phyloP scores from a whole-genome alignment of 2,888 invertebrate species.

The Arenicola marina region DNA sequence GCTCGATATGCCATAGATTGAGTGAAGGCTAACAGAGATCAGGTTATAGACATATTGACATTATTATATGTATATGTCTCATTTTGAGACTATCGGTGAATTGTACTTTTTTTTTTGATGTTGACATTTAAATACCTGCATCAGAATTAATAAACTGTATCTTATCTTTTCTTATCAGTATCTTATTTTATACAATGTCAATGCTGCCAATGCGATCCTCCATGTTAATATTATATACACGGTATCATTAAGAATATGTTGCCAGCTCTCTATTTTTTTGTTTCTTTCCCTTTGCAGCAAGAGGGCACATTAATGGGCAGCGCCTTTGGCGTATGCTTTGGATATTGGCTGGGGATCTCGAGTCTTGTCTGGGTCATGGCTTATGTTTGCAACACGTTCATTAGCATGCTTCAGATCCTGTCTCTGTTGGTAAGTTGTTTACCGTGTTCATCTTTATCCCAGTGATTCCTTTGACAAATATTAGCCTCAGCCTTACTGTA shows the following conservation, averaged over 20 bases:
- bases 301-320: constrained; percentile 65
- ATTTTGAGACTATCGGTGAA: too few relatives aligned
- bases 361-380: constrained; percentile 58
- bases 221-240: constrained; percentile 1
- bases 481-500: background rate
- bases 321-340: constrained; percentile 63
- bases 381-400: constrained; percentile 60
- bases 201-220: background rate
- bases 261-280: background rate
- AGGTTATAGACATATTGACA: too few relatives aligned
- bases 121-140: too few relatives aligned
- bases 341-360: constrained; percentile 63
- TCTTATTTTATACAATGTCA: background rate
- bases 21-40: too few relatives aligned
- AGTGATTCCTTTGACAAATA: background rate
- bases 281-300: constrained; percentile 47
- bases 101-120: too few relatives aligned
- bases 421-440: constrained; percentile 59
- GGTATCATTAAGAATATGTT: background rate
- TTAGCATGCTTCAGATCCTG: constrained; percentile 60
- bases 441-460: background rate
- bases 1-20: too few relatives aligned
- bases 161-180: too few relatives aligned
- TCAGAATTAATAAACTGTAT: too few relatives aligned
- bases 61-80: too few relatives aligned